phyloP scores from a whole-genome alignment of 2,888 invertebrate genomes.

The Heliconius charithonia region DNA sequence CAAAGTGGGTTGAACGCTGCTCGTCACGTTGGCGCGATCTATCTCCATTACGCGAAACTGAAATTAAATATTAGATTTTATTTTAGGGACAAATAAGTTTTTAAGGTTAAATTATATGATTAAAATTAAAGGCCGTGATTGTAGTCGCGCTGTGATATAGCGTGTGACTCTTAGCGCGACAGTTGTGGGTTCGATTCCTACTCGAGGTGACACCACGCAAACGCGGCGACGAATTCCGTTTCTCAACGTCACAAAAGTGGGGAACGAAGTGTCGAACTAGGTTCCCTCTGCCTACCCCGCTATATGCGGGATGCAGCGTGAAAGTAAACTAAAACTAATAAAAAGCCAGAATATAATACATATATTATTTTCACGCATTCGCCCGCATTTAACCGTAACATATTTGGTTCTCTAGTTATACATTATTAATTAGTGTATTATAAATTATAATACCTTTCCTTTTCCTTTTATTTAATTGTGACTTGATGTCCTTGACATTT shows the following conservation, averaged over 20 bases:
- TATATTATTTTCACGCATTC: background rate
- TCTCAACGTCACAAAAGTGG: background rate
- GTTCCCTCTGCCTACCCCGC: background rate
- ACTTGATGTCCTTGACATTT: too few relatives aligned
- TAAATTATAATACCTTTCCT: too few relatives aligned
- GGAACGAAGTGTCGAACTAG: background rate
- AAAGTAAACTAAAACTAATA: background rate
- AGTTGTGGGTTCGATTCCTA: background rate
- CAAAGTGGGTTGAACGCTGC: conserved; percentile 87
- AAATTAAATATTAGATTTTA: conserved; percentile 28
- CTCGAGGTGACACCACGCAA: too few relatives aligned
- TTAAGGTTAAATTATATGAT: too few relatives aligned
- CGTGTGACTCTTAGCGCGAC: background rate
- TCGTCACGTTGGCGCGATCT: conserved; percentile 88
- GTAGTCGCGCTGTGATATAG: too few relatives aligned
- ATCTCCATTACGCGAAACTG: conserved; percentile 92
- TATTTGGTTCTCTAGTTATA: too few relatives aligned
- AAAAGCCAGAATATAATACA: background rate
- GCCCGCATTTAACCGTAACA: too few relatives aligned
- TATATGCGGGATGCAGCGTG: background rate
- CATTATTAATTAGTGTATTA: too few relatives aligned
- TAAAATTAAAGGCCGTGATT: too few relatives aligned
- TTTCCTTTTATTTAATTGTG: too few relatives aligned
- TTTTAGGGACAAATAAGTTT: too few relatives aligned
- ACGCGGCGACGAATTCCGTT: too few relatives aligned